Percentiles rank a stretch among this genome's conserved stretches.
Evolutionary conservation across 2,888 invertebrate genomes (phyloP).

Genomic region (Plagodis pulveraria): DNA sequence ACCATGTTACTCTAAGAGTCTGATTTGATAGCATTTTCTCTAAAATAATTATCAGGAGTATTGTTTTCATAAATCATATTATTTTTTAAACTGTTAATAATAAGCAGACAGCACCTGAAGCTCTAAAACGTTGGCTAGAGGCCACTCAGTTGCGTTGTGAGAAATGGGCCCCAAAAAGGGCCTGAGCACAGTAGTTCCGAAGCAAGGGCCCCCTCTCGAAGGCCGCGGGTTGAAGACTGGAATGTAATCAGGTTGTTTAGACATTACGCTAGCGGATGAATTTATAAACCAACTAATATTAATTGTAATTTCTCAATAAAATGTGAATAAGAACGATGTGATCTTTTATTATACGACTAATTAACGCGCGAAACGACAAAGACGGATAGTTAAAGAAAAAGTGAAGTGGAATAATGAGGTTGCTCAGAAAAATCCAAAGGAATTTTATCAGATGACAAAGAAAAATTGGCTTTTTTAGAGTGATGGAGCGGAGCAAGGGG

Average conservation of each 20-base stretch:
- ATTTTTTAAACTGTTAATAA: not conserved
- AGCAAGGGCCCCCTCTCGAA: not conserved
- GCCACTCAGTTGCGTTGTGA: slow-evolving; percentile 3
- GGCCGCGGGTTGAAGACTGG: slow-evolving; percentile 52
- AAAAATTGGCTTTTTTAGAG: slow-evolving; percentile 43
- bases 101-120: not conserved
- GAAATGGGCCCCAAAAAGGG: not conserved
- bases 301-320: slow-evolving; percentile 77
- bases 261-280: slow-evolving; percentile 72
- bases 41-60: not conserved
- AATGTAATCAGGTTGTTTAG: slow-evolving; percentile 74
- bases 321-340: slow-evolving; percentile 47
- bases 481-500: slow-evolving; percentile 25
- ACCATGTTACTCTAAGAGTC: no score
- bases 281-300: slow-evolving; percentile 72
- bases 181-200: not conserved
- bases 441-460: slow-evolving; percentile 48
- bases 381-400: slow-evolving; percentile 3
- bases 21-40: no score
- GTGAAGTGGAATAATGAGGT: slow-evolving; percentile 14
- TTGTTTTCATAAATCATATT: not conserved
- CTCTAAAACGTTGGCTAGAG: not conserved
- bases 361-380: slow-evolving; percentile 14
- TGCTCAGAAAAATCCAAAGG: slow-evolving; percentile 33
- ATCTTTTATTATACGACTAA: slow-evolving; percentile 46